These are phyloP conservation scores for Nilaparvata lugens DNA, from an alignment of 1,140 invertebrate genomes.

Conservation along the genomic window DNA sequence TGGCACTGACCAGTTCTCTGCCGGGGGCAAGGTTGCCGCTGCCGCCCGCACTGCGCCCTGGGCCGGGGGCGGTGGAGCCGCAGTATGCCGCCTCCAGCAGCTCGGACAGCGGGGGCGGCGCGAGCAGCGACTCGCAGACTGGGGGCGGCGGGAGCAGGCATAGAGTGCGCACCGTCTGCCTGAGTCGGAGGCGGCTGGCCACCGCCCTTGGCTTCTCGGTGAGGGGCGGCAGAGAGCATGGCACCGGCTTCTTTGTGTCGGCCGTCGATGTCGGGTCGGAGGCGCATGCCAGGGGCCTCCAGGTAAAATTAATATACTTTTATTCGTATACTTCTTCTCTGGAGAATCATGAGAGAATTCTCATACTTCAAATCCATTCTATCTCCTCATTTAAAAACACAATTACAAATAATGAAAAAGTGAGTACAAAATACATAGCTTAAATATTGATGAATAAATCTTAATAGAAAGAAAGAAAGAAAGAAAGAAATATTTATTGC, in stretches of 20 bases:
- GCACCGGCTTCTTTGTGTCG: slow-evolving; percentile 87
- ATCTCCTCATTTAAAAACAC: too few species aligned
- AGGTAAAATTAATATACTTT: slow-evolving; percentile 53
- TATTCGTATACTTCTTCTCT: too few species aligned
- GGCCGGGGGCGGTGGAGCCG: slow-evolving; percentile 5
- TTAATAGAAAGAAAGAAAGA: too few species aligned
- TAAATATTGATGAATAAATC: too few species aligned
- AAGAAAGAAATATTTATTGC: too few species aligned
- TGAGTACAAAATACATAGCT: too few species aligned
- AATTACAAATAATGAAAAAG: too few species aligned
- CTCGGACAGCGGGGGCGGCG: slow-evolving; percentile 8
- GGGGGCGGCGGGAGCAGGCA: slow-evolving; percentile 2
- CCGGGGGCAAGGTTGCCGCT: slow-evolving; percentile 7
- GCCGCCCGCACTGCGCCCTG: not conserved
- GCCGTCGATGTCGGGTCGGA: slow-evolving; percentile 77
- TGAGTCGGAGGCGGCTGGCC: not conserved
- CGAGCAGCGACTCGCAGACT: not conserved
- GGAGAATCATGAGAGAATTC: too few species aligned
- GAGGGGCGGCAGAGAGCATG: slow-evolving; percentile 83
- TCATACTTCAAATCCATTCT: too few species aligned
- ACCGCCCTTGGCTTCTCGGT: slow-evolving; percentile 67
- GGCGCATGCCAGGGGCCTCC: slow-evolving; percentile 71
- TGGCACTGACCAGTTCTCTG: slow-evolving; percentile 11
- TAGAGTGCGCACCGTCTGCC: not conserved
- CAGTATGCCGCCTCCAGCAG: slow-evolving; percentile 12